Evolutionary conservation across 2,888 invertebrate genomes (phyloP).

Genomic region (Lithophane leautieri): DNA sequence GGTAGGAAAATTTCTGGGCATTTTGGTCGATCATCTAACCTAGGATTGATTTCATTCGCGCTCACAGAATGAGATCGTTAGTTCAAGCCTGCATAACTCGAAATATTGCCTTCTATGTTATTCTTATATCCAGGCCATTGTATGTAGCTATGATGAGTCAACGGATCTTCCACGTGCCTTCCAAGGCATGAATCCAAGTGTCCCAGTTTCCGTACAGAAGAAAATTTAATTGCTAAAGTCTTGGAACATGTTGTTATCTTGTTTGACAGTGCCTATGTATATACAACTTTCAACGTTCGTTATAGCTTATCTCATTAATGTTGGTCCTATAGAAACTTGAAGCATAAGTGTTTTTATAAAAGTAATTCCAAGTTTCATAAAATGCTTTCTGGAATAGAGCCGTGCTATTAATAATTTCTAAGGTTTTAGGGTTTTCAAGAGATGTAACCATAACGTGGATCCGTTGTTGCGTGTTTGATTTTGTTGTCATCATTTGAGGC

Average conservation of each 20-base stretch:
- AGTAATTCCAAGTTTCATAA: background rate
- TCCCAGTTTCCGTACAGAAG: slow-evolving; percentile 72
- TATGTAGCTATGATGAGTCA: background rate
- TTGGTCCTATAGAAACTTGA: background rate
- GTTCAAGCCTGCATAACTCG: background rate
- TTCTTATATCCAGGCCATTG: slow-evolving; percentile 1
- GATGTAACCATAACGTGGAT: background rate
- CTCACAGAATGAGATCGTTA: background rate
- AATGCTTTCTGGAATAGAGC: background rate
- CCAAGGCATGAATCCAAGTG: slow-evolving; percentile 72
- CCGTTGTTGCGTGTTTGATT: background rate
- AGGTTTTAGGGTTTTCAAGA: background rate
- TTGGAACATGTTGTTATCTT: slow-evolving; percentile 68
- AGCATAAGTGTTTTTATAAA: background rate
- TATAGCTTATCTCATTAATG: too few species aligned
- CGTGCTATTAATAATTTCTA: background rate
- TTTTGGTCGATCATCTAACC: background rate
- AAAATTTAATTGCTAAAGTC: slow-evolving; percentile 70
- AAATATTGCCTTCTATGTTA: background rate
- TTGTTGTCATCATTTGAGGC: slow-evolving; percentile 1
- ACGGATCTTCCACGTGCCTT: slow-evolving; percentile 66
- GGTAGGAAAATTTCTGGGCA: background rate
- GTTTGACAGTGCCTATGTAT: slow-evolving; percentile 31
- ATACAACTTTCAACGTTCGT: background rate
- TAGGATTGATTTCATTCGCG: background rate